A percentile compares a stretch with the other conserved stretches of the same genome.
These are phyloP conservation scores for Aldabrachelys gigantea DNA, from an alignment of 2,113 vertebrate genomes.

Conservation along the genomic window DNA sequence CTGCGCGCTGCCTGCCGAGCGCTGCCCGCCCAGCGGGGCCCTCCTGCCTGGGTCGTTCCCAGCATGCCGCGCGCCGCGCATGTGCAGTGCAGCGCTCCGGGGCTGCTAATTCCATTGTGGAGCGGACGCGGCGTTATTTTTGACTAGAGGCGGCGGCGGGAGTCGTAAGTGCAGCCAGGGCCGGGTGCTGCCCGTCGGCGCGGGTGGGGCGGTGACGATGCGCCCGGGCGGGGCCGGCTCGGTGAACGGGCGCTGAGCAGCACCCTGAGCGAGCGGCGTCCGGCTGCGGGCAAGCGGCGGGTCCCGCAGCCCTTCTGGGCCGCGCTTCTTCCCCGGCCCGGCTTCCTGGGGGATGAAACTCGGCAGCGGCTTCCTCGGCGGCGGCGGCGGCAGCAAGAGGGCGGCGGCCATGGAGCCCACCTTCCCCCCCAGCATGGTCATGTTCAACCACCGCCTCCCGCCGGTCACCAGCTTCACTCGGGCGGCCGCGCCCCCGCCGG, in stretches of 20 bases:
- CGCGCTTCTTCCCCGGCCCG: conserved; percentile 39
- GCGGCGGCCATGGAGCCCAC: conserved; percentile 92
- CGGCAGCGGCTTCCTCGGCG: conserved; percentile 91
- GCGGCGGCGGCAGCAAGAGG: conserved; percentile 86
- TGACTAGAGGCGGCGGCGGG: conserved; percentile 73
- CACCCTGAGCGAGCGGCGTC: conserved; percentile 37
- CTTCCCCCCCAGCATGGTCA: conserved; percentile 92
- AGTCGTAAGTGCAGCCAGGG: conserved; percentile 71
- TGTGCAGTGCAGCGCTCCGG: conserved; percentile 69
- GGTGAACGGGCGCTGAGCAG: conserved; percentile 41
- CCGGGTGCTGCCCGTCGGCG: conserved; percentile 25
- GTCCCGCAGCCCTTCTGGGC: conserved; percentile 49
- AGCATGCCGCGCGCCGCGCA: conserved; percentile 73
- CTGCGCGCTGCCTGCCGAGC: conserved; percentile 38
- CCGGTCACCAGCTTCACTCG: conserved; percentile 97
- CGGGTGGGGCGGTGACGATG: conserved; percentile 47
- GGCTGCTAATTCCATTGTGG: conserved; percentile 84
- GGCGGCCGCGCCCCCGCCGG: conserved; percentile 85
- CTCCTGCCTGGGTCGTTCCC: conserved; percentile 64
- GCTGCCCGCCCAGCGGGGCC: conserved; percentile 11
- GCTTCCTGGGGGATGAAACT: conserved; percentile 86
- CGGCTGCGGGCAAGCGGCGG: conserved; percentile 56
- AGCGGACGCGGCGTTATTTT: conserved; percentile 79
- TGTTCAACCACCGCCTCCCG: conserved; percentile 97
- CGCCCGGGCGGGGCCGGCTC: conserved; percentile 48